Base-by-base conservation (phyloP, 2,888 invertebrate genomes). In the Drosophila antonietae region DNA sequence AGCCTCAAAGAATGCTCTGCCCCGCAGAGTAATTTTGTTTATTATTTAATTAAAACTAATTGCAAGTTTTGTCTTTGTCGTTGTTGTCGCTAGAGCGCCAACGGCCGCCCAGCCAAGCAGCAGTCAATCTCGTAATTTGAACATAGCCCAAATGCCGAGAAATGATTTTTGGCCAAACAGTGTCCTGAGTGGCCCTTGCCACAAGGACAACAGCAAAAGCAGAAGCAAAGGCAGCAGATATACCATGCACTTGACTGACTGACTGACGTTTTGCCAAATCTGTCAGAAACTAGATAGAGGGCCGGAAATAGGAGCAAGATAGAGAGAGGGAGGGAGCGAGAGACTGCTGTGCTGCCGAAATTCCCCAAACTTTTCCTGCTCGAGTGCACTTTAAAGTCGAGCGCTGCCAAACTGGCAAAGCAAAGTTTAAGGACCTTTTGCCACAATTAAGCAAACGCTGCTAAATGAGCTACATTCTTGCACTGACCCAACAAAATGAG, bases 11-110 rank as follows among this genome's bases (percentile, higher is more conserved):
- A 75, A 78, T 67, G 59, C 64, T 64, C 75, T 28, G 44, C 57
- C 52, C 68, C 75, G 39, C 51, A 59, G 58, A 68, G 58, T 39
- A 69, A 75, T 68, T 71, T 73, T 69, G 80, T 78, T 86, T 82
- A 70, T 73, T 76, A 88, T 86, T 88, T 88, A 83, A 86, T 88
- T 88, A 88, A 86, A 86, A 86, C 75, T 77, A 86, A 86, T 83
- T 80, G 78, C 78, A 86, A 86, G 78, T 83, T 77, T 83, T 70
- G 70, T 59, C 53, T 62, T 55, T 44, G 37, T 46, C 51, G 35
- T 41, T 39, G 35, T 35, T 10, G 39, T 39, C 15, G 37, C 23
- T 41, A 41, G 37, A 1, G 28, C 41, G 55, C 55, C 28, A n/a
- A n/a, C 46, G 62, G 63, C 56, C 43, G 70, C 18, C 47, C 62